Base-by-base conservation (phyloP, 2,888 invertebrate genomes). In the Yponomeuta malinellus region DNA sequence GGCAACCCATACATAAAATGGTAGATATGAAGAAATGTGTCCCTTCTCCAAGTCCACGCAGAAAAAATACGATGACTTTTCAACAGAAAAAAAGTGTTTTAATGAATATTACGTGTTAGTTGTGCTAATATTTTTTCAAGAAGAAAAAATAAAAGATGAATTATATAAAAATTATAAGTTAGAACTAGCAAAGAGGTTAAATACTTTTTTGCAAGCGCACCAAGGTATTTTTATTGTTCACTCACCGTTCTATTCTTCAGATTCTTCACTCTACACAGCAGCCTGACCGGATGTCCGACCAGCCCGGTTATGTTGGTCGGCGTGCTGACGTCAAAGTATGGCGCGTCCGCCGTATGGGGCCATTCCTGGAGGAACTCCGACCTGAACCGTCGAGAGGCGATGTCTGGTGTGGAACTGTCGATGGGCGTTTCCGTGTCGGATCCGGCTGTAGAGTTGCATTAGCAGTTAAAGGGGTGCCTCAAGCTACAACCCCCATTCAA, bases 231-330 rank as follows among this genome's bases (percentile, higher is more conserved):
- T 43, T 43, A 43, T 6, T 43, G 9, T 43, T 43, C 9, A 91
- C 96, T 95, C 83, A 97, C 97, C 87, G 97, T 97, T 87, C 97
- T 93, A 87, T 97, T 97, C 78, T 97, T 96, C 73, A 97, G 90
- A 88, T 97, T 97, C 87, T 97, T 97, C 74, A 97, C 97, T 77
- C 96, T 93, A 83, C 97, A 97, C 78, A 96, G 94, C 75, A 97
- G 90, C 78, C 95, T 93, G 33, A 97, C 97, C 33, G 96, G 96
- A 80, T 96, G 96, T 15, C 97, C 97, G 12, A 97, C 97, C 52
- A 97, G 92, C 5, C 97, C 97, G 10, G 97, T 97, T 71, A 97
- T 95, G 81, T 97, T 97, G 72, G 95, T 94, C 71, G 95, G 95
- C 72, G 96, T 95, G 68, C 94, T 93, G 10, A 95, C 95, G 85